Percentiles rank a stretch among this genome's conserved stretches.
Conservation (phyloP, 2,113 vertebrate genomes). For the Apodemus speciosus region DNA sequence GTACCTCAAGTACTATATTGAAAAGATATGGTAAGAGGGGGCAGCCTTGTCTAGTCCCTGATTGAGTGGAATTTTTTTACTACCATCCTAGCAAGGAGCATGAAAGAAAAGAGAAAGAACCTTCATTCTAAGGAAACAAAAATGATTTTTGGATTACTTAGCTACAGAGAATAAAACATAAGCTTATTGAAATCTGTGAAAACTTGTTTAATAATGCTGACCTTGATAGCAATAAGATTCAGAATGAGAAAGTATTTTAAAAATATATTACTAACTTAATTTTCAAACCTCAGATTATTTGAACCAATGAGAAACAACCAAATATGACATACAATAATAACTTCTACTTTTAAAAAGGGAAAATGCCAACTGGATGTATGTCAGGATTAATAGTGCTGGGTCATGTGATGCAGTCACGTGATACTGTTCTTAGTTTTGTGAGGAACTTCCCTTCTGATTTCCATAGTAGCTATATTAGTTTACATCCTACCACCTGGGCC, state of each 20-base stretch:
- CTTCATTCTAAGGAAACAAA: neutral
- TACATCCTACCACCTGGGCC: neutral
- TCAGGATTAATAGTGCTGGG: neutral
- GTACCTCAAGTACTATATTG: too few species aligned
- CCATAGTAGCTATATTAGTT: neutral
- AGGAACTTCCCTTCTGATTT: neutral
- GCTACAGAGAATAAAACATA: neutral
- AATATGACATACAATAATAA: neutral
- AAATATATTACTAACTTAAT: constrained; percentile 13
- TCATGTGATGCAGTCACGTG: neutral
- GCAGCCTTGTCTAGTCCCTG: too few species aligned
- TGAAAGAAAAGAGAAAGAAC: constrained; percentile 6
- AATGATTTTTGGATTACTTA: constrained; percentile 30
- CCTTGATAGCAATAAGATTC: neutral
- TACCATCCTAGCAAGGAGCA: neutral
- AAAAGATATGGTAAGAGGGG: too few species aligned
- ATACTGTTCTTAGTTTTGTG: neutral
- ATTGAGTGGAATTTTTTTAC: too few species aligned
- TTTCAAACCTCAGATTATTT: constrained; percentile 46
- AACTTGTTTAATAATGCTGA: constrained; percentile 17
- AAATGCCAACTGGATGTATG: neutral
- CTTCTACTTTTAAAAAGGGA: neutral
- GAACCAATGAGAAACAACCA: neutral
- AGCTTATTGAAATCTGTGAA: neutral
- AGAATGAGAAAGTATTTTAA: neutral